Evolutionary conservation across 2,888 invertebrate genomes (phyloP).

Genomic region (Melanostoma scalare): DNA sequence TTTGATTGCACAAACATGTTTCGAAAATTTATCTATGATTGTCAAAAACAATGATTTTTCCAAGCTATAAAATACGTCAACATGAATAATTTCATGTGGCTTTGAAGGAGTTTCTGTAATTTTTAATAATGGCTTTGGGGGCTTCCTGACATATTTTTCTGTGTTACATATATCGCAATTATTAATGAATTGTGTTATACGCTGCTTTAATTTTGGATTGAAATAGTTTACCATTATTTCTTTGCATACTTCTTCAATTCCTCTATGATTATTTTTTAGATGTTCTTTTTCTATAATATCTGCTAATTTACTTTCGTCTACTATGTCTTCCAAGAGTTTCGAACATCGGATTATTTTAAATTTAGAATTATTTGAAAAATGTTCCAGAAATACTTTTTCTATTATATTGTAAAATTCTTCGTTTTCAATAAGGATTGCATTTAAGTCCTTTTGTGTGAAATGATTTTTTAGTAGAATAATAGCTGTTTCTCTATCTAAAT

Average conservation of each 20-base stretch:
- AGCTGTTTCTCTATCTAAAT: no score
- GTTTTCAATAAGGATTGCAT: no score
- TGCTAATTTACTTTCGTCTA: constrained; percentile 34
- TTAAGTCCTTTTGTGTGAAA: no score
- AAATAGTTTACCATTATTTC: constrained; percentile 34
- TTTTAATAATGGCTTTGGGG: constrained; percentile 48
- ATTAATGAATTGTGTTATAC: constrained; percentile 7
- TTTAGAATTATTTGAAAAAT: constrained; percentile 4
- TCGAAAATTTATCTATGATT: constrained; percentile 74
- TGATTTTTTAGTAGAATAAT: no score
- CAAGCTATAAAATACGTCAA: constrained; percentile 72
- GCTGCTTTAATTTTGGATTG: background rate
- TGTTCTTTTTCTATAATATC: constrained; percentile 52
- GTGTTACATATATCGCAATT: constrained; percentile 17
- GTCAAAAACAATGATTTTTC: constrained; percentile 69
- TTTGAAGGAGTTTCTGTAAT: constrained; percentile 72
- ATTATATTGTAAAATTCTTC: no score
- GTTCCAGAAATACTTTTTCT: no score
- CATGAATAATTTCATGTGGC: constrained; percentile 74
- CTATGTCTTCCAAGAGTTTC: constrained; percentile 41
- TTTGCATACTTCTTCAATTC: constrained; percentile 2
- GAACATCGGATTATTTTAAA: constrained; percentile 24
- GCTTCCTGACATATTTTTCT: constrained; percentile 16
- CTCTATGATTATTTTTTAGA: background rate
- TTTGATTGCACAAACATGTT: constrained; percentile 71